Evolutionary conservation across 2,113 vertebrate genomes (phyloP).

Genomic region (Onychostruthus taczanowskii): DNA sequence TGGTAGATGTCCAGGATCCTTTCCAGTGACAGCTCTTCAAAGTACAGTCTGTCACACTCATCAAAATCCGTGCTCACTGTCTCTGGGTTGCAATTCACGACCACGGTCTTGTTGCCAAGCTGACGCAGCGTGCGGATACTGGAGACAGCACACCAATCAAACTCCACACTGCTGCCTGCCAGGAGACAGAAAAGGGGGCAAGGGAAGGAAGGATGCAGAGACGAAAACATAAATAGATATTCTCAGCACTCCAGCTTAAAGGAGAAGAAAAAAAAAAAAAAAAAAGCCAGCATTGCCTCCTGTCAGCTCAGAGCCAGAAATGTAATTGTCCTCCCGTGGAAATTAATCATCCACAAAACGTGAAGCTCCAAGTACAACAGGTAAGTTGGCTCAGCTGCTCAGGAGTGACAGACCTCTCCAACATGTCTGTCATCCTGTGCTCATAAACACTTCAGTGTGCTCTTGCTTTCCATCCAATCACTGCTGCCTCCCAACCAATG

Average conservation of each 20-base stretch:
- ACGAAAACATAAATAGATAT: neutral
- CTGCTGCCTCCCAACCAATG: neutral
- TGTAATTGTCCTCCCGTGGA: neutral
- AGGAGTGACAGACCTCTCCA: neutral
- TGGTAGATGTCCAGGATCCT: constrained; percentile 94
- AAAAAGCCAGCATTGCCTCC: neutral
- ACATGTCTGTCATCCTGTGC: neutral
- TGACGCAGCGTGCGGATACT: constrained; percentile 88
- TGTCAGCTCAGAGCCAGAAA: neutral
- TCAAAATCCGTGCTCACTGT: constrained; percentile 98
- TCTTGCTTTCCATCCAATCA: neutral
- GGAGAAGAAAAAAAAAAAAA: neutral
- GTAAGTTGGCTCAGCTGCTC: neutral
- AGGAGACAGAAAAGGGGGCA: neutral
- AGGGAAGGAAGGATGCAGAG: neutral
- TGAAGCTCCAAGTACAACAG: neutral
- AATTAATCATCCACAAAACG: neutral
- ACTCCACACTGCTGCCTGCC: constrained; percentile 95
- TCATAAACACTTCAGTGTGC: neutral
- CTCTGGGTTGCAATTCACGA: constrained; percentile 96
- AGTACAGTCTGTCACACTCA: constrained; percentile 96
- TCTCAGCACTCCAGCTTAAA: neutral
- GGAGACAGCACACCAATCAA: constrained; percentile 97
- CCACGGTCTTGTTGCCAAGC: constrained; percentile 87
- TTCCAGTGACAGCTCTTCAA: constrained; percentile 94